Evolutionary conservation across 2,797 vertebrate genomes (phyloP).

Genomic region (Neostethus bicornis): DNA sequence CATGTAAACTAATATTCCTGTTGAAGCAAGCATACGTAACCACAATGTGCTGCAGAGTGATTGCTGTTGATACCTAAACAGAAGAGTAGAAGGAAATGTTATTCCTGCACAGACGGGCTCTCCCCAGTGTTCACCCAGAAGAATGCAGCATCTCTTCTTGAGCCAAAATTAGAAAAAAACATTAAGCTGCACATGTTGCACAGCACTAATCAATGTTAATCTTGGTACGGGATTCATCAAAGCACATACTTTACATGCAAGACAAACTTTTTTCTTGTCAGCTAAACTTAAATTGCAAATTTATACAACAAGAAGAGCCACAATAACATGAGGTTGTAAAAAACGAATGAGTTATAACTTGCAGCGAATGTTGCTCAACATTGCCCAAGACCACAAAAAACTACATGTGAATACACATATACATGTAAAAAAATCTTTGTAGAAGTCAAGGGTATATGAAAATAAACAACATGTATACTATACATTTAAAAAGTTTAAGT

Average conservation of each 20-base stretch:
- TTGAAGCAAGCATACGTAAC: constrained; percentile 70
- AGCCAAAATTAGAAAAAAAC: background rate
- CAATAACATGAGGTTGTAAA: constrained; percentile 13
- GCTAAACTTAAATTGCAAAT: constrained; percentile 6
- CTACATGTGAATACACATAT: no score
- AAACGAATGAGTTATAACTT: constrained; percentile 6
- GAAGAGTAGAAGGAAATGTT: constrained; percentile 13
- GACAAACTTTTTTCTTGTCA: constrained; percentile 17
- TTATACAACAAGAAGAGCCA: constrained; percentile 21
- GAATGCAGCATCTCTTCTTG: constrained; percentile 44
- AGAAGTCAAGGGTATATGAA: no score
- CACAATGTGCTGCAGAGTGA: constrained; percentile 43
- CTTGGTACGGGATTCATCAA: constrained; percentile 19
- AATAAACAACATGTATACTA: constrained; percentile 4
- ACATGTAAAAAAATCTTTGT: no score
- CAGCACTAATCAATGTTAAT: constrained; percentile 14
- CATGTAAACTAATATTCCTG: constrained; percentile 58
- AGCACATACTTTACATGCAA: constrained; percentile 14
- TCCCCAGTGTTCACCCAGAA: constrained; percentile 56
- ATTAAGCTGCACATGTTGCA: constrained; percentile 11
- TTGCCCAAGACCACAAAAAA: background rate
- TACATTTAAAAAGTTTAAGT: constrained; percentile 6
- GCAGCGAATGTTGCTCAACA: constrained; percentile 17
- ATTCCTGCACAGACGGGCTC: constrained; percentile 49
- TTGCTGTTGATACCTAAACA: constrained; percentile 27